Evolutionary conservation across 1,140 invertebrate species (phyloP).

Genomic region (Araneus ventricosus): DNA sequence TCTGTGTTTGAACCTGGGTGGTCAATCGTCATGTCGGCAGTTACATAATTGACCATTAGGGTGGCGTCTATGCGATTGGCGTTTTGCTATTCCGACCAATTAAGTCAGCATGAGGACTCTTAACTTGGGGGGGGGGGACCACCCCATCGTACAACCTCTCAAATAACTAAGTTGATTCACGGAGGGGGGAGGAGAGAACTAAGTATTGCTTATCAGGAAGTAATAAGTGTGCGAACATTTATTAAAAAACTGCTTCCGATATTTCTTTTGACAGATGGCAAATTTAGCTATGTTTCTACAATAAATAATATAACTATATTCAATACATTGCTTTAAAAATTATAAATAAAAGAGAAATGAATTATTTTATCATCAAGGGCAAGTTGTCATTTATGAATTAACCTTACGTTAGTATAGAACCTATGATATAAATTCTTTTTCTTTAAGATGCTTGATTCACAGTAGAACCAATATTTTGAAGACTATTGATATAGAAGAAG

Average conservation of each 20-base stretch:
- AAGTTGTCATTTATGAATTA: no score
- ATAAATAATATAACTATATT: no score
- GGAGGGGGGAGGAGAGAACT: not conserved
- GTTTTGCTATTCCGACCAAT: slow-evolving; percentile 50
- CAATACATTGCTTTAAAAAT: no score
- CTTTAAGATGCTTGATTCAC: not conserved
- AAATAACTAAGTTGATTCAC: slow-evolving; percentile 3
- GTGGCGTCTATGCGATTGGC: slow-evolving; percentile 41
- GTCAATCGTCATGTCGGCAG: slow-evolving; percentile 49
- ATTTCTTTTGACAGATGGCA: not conserved
- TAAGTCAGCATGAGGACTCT: not conserved
- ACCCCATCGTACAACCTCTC: no score
- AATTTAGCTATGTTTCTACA: not conserved
- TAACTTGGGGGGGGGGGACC: not conserved
- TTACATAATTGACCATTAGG: slow-evolving; percentile 62
- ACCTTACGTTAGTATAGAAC: no score
- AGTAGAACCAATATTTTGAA: not conserved
- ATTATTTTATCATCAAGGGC: no score
- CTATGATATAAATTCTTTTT: no score
- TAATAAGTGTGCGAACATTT: not conserved
- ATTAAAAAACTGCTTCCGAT: not conserved
- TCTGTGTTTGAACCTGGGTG: slow-evolving; percentile 54
- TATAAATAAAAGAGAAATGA: no score
- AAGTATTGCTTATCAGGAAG: not conserved
- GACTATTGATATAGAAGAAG: no score